Base-by-base conservation (phyloP, 2,113 vertebrate genomes). In the Morone saxatilis region DNA sequence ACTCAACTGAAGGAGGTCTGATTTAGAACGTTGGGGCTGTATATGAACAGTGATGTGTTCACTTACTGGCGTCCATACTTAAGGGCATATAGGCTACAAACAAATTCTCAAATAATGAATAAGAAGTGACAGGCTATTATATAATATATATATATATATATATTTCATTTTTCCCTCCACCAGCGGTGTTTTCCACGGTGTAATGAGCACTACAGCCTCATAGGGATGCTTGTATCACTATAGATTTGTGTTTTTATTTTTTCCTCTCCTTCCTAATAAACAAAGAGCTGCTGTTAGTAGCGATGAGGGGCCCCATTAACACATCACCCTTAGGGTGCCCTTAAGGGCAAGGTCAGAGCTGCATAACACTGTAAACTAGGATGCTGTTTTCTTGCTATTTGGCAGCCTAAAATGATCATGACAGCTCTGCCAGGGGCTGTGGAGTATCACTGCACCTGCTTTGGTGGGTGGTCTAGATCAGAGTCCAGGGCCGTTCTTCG, bases 311-410 rank as follows among this genome's bases (percentile, higher is more conserved):
- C 19, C 25, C 14, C 76, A 83, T 84, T 74, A 83, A 84, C 54
- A 59, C 25, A 50, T 38, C 1, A 13, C 61, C 83, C 76, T 83
- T 7, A 25, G 31, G 82, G 22, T 62, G 71, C 45, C 82, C 77
- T 84, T 45, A 36, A 75, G 60, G 73, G 71, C 69, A 71, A 54
- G 76, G 47, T 79, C 79, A 83, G 56, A 0, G 7, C 66, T 68
- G 54, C 69, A 48, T 2, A 13, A 25, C 38, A 11, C 51, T 14
- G 47, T 78, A 77, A 80, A 86, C 76, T 45, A 57, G 5, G 40
- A 68, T 25, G 48, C 65, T 12, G 66, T 82, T 82, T 86, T 76
- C 31, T 22, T 74, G 53, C 10, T 53, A 59, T 66, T 80, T 76
- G 76, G 56, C 66, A 62, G 66, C 57, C 19, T 61, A 74, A 78